Evolutionary conservation across 2,888 invertebrate species (phyloP), one percentile per base, ranked within the genome.

Genomic region (Galeopsomyia nigrocyanea): DNA sequence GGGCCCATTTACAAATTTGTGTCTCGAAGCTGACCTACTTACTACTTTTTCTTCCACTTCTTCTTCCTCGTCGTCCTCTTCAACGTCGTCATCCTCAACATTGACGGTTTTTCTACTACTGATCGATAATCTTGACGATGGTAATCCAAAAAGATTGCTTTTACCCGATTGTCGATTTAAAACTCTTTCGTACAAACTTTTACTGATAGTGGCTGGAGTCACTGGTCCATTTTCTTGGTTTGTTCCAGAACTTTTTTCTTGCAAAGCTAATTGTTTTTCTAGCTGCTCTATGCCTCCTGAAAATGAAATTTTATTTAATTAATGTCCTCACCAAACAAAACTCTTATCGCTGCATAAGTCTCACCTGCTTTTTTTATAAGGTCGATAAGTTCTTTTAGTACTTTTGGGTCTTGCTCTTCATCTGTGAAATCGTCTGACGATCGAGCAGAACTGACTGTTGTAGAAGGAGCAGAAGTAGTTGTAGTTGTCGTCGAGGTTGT

Each of bases 351-450:
- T 5, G 39, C 10, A 39, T 39, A 53, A 26, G 19, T 74, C 88
- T 87, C 79, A 90, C 95, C 95, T 71, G 94, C 93, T 90, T 95
- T 95, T 83, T 92, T 94, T 77, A 95, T 95, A 2, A 95, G 88
- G 77, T 93, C 93, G 64, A 95, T 92, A 6, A 95, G 87, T 83
- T 95, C 95, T 81, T 95, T 95, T 70, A 95, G 92, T 0, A 95
- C 94, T 83, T 86, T 90, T 0, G 93, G 93, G 82, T 94, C 93
- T 84, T 93, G 92, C 65, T 92, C 92, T 16, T 89, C 87, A 69
- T 88, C 89, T 17, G 83, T 82, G 10, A 82, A 80, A 46, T 76
- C 75, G n/a, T 73, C 68, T 14, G 22, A 6, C 19, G 62, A 56
- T 26, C 60, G 67, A 13, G 66, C 65, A 61, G 67, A 66, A 64